Conservation (phyloP, 2,888 invertebrate species). For the Tetragnatha montana region DNA sequence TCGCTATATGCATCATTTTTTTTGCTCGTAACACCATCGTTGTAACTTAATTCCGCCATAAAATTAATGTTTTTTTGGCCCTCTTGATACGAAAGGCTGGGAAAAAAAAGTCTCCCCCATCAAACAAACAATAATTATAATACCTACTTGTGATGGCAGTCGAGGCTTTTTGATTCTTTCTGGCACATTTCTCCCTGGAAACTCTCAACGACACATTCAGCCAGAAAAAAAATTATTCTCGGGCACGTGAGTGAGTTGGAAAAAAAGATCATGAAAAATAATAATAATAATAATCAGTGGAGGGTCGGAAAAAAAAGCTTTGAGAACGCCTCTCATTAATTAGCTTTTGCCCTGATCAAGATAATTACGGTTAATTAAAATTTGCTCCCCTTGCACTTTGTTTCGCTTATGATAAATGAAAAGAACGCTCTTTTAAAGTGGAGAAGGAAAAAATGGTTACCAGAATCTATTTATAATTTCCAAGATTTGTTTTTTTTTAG, state of each 20-base stretch:
- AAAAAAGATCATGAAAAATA: not conserved
- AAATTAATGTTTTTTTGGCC: conserved; percentile 61
- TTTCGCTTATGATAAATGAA: conserved; percentile 69
- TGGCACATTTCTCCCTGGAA: conserved; percentile 59
- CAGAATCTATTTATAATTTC: conserved; percentile 68
- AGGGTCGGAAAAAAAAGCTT: conserved; percentile 42
- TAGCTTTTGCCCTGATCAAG: conserved; percentile 70
- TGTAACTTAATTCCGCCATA: conserved; percentile 70
- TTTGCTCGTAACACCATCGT: conserved; percentile 57
- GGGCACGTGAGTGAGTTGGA: conserved; percentile 35
- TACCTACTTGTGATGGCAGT: conserved; percentile 63
- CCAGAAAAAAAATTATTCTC: conserved; percentile 35
- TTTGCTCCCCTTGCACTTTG: conserved; percentile 65
- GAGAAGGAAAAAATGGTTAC: conserved; percentile 55
- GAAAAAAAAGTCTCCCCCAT: conserved; percentile 48
- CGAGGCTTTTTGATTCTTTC: conserved; percentile 64
- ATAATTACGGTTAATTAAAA: conserved; percentile 70
- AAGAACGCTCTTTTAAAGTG: conserved; percentile 55
- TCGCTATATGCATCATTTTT: conserved; percentile 52
- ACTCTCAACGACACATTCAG: conserved; percentile 24
- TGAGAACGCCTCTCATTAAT: conserved; percentile 66
- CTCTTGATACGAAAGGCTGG: conserved; percentile 28
- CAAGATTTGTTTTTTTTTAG: conserved; percentile 28
- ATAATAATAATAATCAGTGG: not conserved
- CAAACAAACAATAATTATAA: conserved; percentile 70